Evolutionary conservation across 2,797 vertebrate genomes (phyloP), one percentile per base, ranked within the genome.

Genomic region (Myotis planiceps): DNA sequence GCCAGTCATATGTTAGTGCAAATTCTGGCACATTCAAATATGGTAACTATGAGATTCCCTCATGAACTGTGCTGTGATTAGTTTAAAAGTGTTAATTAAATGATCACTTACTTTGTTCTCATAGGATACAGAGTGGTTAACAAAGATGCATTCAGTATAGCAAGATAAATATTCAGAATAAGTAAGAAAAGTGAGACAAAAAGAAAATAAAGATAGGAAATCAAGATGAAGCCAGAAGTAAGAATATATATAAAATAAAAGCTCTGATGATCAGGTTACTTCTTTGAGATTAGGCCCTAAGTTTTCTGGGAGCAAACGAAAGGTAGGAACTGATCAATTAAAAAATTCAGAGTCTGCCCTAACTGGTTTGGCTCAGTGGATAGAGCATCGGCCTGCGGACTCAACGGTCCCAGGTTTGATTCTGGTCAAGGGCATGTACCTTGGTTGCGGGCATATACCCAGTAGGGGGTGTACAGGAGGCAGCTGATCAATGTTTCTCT

Each of bases 111-210:
- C 47, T 94, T 88, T 78, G 42, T 92, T 83, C 32, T 29, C 51
- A 60, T 91, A 79, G 68, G 12, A 29, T 65, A 75, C 66, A 86
- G 63, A 63, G 21, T 93, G 34, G 37, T 91, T 94, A 91, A 87
- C 18, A 90, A 81, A 96, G 47, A 42, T 85, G 25, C 45, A 65
- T 74, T 93, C 49, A 89, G 2, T 93, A 34, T 88, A 82, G 65
- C 29, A 75, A 66, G 55, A 78, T 84, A 68, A 79, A 49, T 39
- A 74, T 74, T 69, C 45, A 66, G 76, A 79, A 60, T 92, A 94
- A 94, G 51, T 66, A 87, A 88, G 78, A 89, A 92, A 86, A 95
- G 66, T 51, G 47, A 91, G 65, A 88, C 13, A 83, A 23, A 91
- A 45, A 86, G 37, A 90, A 92, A 82, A 66, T 88, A 92, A 83